Conservation (phyloP, 2,888 invertebrate genomes). For the Tenodera sinensis region DNA sequence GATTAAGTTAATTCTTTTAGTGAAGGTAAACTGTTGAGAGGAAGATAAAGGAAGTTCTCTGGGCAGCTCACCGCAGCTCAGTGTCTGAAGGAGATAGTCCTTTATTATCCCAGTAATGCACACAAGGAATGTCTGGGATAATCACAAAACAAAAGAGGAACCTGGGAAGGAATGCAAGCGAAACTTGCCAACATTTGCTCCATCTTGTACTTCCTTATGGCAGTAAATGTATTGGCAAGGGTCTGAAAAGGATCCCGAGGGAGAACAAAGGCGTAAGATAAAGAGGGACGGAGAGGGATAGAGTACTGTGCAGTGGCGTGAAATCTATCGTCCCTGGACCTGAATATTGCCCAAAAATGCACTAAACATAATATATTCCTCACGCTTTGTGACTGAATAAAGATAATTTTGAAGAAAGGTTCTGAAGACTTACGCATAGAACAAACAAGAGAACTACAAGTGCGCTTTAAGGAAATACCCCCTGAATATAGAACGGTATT, state of each 20-base stretch:
- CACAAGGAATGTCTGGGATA: neutral
- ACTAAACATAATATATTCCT: too few species aligned
- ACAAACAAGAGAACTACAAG: too few species aligned
- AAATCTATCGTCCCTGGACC: neutral
- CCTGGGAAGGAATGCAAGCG: neutral
- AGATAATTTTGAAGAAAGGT: too few species aligned
- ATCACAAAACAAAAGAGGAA: neutral
- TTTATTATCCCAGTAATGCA: neutral
- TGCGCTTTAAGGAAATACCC: too few species aligned
- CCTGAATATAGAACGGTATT: too few species aligned
- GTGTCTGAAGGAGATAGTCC: neutral
- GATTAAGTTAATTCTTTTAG: too few species aligned
- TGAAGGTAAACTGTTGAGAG: too few species aligned
- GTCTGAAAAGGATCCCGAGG: neutral
- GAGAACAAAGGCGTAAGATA: neutral
- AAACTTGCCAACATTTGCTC: neutral
- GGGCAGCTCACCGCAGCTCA: too few species aligned
- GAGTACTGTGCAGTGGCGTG: neutral
- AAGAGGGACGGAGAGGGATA: neutral
- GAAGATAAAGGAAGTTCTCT: too few species aligned
- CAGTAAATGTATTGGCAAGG: neutral
- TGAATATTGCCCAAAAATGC: too few species aligned
- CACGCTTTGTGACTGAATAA: too few species aligned
- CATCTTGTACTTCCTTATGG: neutral
- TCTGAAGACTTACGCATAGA: too few species aligned